Percentiles rank a stretch among this genome's conserved stretches.
Conservation (phyloP, 2,888 invertebrate species). For the Lycia hirtaria region DNA sequence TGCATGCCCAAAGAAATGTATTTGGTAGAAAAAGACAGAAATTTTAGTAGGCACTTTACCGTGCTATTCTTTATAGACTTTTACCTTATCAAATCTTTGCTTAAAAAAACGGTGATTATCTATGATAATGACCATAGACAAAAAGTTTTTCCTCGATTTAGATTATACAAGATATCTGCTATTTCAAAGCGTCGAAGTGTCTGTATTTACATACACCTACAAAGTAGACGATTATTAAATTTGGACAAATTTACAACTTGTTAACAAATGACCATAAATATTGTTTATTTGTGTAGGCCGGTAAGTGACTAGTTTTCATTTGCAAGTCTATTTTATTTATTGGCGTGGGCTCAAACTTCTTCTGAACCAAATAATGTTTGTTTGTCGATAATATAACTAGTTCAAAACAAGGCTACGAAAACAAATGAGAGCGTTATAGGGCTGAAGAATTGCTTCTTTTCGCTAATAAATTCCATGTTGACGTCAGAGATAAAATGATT, state of each 20-base stretch:
- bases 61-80: too few relatives aligned
- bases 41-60: too few relatives aligned
- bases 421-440: slow-evolving; percentile 5
- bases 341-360: slow-evolving; percentile 22
- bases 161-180: too few relatives aligned
- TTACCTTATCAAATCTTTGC: too few relatives aligned
- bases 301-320: slow-evolving; percentile 23
- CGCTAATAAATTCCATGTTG: not conserved
- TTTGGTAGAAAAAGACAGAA: too few relatives aligned
- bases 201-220: slow-evolving; percentile 13
- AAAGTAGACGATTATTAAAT: slow-evolving; percentile 25
- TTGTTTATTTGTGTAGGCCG: slow-evolving; percentile 33
- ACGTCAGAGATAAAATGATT: not conserved
- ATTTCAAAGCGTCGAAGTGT: too few relatives aligned
- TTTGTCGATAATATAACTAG: slow-evolving; percentile 11
- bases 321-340: slow-evolving; percentile 24
- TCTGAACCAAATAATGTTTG: slow-evolving; percentile 16
- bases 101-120: too few relatives aligned
- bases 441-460: not conserved
- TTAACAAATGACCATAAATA: slow-evolving; percentile 26
- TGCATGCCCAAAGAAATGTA: too few relatives aligned
- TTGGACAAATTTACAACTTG: slow-evolving; percentile 26
- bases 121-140: too few relatives aligned
- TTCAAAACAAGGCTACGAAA: slow-evolving; percentile 11
- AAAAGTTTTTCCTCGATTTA: too few relatives aligned